A percentile compares a stretch with the other conserved stretches of the same genome.
These are phyloP conservation scores for Stenoptilia bipunctidactyla DNA, from an alignment of 2,888 invertebrate genomes.

Conservation along the genomic window DNA sequence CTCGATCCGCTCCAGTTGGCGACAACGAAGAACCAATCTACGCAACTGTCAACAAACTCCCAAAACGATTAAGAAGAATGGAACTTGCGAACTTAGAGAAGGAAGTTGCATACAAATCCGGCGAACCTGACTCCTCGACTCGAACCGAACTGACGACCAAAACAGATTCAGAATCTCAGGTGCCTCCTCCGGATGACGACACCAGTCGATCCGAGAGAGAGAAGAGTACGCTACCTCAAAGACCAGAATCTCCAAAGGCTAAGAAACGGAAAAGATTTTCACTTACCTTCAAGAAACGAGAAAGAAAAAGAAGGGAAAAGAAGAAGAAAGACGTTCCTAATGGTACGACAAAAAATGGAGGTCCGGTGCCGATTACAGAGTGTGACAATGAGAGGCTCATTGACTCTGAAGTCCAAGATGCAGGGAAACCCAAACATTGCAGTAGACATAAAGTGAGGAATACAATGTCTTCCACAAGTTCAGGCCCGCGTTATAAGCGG, in stretches of 20 bases:
- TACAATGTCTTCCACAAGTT: constrained; percentile 53
- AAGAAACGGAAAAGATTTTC: constrained; percentile 62
- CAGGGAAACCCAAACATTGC: constrained; percentile 43
- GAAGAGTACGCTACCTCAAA: constrained; percentile 44
- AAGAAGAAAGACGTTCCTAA: constrained; percentile 44
- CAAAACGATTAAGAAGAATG: constrained; percentile 58
- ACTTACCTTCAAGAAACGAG: constrained; percentile 57
- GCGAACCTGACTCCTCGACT: constrained; percentile 51
- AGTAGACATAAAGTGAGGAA: constrained; percentile 46
- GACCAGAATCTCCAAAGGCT: constrained; percentile 56
- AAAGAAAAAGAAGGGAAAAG: constrained; percentile 56
- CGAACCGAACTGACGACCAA: constrained; percentile 51
- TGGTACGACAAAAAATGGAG: constrained; percentile 43
- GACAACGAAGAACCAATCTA: constrained; percentile 63
- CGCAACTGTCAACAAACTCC: constrained; percentile 63
- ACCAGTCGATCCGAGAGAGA: constrained; percentile 60
- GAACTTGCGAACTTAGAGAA: constrained; percentile 60
- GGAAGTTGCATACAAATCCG: constrained; percentile 56
- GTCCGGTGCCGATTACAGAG: constrained; percentile 32
- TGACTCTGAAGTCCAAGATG: constrained; percentile 40
- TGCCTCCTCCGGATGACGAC: constrained; percentile 52
- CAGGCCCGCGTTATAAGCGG: constrained; percentile 65
- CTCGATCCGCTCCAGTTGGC: constrained; percentile 63
- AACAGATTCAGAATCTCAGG: constrained; percentile 54
- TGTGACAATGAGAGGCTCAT: constrained; percentile 60